A percentile compares a stretch with the other conserved stretches of the same genome.
Conservation (phyloP, 2,797 vertebrate genomes). For the Psittacula derbiana region DNA sequence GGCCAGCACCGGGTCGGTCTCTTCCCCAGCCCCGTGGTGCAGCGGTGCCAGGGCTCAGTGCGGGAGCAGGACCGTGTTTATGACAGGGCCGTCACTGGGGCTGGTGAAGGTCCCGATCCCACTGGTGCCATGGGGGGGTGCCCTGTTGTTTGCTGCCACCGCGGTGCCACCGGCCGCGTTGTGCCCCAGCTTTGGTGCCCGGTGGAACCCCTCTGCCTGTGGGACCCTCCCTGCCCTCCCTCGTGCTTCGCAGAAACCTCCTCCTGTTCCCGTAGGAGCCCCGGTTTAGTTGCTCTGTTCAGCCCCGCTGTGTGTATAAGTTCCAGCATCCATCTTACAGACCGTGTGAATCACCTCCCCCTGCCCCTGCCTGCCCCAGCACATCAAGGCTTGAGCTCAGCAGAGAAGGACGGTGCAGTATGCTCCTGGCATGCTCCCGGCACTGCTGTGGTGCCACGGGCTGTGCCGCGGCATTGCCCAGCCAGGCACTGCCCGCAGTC, state of each 20-base stretch:
- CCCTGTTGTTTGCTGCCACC: background rate
- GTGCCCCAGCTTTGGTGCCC: background rate
- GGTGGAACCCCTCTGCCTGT: background rate
- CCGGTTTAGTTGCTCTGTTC: conserved; percentile 28
- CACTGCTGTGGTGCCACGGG: background rate
- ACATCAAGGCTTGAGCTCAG: conserved; percentile 25
- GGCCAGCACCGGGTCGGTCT: background rate
- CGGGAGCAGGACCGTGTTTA: background rate
- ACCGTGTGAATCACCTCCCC: background rate
- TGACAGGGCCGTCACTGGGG: background rate
- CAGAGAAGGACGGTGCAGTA: background rate
- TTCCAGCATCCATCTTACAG: background rate
- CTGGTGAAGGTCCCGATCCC: background rate
- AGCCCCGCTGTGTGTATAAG: background rate
- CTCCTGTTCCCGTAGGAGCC: background rate
- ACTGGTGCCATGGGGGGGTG: rapidly evolving
- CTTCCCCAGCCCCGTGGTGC: background rate
- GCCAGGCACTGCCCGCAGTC: background rate
- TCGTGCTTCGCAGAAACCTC: conserved; percentile 11
- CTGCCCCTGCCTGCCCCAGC: background rate
- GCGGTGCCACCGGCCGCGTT: background rate
- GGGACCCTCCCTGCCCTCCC: background rate
- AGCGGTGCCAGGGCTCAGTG: background rate
- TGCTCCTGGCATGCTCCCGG: background rate
- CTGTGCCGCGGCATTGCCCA: background rate